These are phyloP conservation scores for Rapana venosa DNA, from an alignment of 2,888 invertebrate species.

Conservation along the genomic window DNA sequence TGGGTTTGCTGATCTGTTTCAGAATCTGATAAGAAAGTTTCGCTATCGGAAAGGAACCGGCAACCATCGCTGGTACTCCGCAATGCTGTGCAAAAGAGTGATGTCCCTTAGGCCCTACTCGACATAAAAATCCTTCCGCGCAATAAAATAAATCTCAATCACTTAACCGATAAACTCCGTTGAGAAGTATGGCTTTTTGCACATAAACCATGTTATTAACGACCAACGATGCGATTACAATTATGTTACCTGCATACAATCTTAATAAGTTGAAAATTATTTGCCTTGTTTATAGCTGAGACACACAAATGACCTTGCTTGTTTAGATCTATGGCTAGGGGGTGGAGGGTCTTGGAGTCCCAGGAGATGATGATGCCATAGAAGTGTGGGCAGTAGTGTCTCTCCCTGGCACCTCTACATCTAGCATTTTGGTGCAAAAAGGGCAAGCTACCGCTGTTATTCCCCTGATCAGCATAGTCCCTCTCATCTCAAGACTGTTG, in stretches of 20 bases:
- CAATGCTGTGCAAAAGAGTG: background rate
- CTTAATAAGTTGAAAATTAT: background rate
- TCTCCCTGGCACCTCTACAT: too few species aligned
- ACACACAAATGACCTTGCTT: too few species aligned
- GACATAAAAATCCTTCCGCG: background rate
- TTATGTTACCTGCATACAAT: background rate
- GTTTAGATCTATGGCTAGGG: too few species aligned
- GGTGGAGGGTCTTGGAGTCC: too few species aligned
- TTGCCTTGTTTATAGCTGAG: background rate
- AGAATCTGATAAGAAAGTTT: constrained; percentile 68
- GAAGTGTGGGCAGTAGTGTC: too few species aligned
- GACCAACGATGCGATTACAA: background rate
- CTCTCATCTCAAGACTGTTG: too few species aligned
- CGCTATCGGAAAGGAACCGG: constrained; percentile 61
- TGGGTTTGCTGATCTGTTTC: constrained; percentile 72
- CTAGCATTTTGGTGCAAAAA: too few species aligned
- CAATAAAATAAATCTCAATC: background rate
- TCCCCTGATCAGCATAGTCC: too few species aligned
- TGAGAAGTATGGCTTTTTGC: background rate
- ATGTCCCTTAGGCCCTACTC: background rate
- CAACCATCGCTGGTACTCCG: constrained; percentile 2
- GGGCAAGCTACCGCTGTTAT: too few species aligned
- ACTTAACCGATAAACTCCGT: background rate
- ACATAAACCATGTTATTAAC: background rate
- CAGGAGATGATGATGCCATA: too few species aligned